These are phyloP conservation scores for Lonchura striata DNA, from an alignment of 2,113 vertebrate species.

Conservation along the genomic window DNA sequence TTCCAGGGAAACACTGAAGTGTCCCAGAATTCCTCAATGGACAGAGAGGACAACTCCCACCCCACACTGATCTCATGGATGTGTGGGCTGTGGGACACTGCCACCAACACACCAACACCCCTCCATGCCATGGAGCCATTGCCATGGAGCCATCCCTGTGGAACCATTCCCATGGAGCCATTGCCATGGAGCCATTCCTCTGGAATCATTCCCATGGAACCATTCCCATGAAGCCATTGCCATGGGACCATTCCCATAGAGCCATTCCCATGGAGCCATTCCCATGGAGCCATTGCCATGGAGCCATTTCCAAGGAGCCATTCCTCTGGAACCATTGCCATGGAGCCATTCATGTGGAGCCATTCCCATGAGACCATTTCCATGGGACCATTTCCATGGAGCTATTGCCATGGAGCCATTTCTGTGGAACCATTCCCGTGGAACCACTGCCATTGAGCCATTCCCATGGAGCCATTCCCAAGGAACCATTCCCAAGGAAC, in stretches of 20 bases:
- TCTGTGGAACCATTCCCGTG: neutral
- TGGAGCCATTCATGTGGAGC: rapidly evolving
- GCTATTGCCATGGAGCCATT: neutral
- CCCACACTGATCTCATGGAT: neutral
- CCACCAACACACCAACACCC: neutral
- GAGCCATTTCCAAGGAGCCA: rapidly evolving
- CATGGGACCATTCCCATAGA: rapidly evolving
- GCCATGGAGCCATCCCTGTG: rapidly evolving
- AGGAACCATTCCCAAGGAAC: rapidly evolving
- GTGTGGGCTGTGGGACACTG: neutral
- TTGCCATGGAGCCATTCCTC: rapidly evolving
- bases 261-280: neutral
- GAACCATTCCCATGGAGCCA: rapidly evolving
- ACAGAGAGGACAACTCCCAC: neutral
- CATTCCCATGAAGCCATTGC: rapidly evolving
- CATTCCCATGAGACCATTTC: rapidly evolving
- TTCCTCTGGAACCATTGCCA: rapidly evolving
- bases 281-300: rapidly evolving
- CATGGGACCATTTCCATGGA: rapidly evolving
- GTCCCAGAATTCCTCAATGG: neutral
- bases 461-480: rapidly evolving
- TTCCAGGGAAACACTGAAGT: neutral
- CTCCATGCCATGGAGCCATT: neutral
- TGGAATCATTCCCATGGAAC: rapidly evolving
- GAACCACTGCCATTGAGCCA: rapidly evolving